A percentile compares a stretch with the other conserved stretches of the same genome.
Conservation (phyloP, 2,797 vertebrate genomes). For the Gallinago stenura region DNA sequence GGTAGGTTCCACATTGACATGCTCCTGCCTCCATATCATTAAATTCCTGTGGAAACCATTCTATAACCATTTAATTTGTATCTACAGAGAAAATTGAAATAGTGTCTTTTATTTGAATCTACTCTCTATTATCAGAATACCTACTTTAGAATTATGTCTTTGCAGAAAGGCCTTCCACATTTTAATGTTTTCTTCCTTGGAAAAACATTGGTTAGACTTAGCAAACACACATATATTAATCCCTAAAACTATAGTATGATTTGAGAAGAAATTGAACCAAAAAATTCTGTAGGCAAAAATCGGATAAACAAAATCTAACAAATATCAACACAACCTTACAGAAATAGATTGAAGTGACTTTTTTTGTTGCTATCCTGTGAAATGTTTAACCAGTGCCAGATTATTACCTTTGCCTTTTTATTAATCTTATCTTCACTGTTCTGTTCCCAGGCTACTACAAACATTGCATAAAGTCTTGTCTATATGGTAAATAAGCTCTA, state of each 20-base stretch:
- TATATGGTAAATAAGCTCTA: not conserved
- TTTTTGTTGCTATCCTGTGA: not conserved
- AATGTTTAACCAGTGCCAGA: not conserved
- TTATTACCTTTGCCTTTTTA: conserved; percentile 6
- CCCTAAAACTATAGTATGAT: not conserved
- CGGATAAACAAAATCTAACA: not conserved
- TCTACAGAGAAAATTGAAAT: not conserved
- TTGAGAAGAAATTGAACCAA: not conserved
- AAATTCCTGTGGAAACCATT: not conserved
- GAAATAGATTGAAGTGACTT: not conserved
- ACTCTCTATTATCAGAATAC: not conserved
- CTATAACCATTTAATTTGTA: not conserved
- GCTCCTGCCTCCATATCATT: not conserved
- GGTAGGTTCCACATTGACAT: not conserved
- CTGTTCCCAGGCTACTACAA: not conserved
- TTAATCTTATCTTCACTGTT: not conserved
- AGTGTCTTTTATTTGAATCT: not conserved
- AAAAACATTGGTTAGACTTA: not conserved
- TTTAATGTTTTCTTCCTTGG: not conserved
- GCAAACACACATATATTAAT: not conserved
- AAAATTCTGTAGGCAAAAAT: not conserved
- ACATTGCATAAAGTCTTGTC: not conserved
- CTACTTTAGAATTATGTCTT: not conserved
- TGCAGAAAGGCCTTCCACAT: not conserved
- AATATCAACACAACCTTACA: not conserved